Base-by-base conservation (phyloP, 2,888 invertebrate species). In the Eumerus sabulonum region DNA sequence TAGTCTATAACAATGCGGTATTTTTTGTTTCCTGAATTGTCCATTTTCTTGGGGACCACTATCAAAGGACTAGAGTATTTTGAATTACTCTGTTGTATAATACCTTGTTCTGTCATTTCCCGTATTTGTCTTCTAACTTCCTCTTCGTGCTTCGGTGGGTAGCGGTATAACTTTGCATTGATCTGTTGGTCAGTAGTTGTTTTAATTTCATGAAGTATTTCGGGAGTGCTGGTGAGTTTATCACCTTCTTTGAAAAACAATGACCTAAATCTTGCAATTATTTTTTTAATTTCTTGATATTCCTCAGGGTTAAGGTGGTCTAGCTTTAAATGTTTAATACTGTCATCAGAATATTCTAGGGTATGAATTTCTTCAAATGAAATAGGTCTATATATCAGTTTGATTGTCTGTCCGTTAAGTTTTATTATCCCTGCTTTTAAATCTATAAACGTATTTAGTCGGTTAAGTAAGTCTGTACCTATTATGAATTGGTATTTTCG, bases 1-100 rank as follows among this genome's bases (percentile, higher is more conserved):
- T 81, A 82, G 59, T 81, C 81, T 13, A 73, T 63, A 5, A 76
- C 70, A 7, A 82, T 62, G 16, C 81, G 56, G 40, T 51, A 81
- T 38, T 81, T 81, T 44, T 76, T 66, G 1, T 57, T 18, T 1
- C 82, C 82, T 4, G 74, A 76, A 27, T 63, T 66, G 44, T 79
- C 74, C 13, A 44, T 45, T 62, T 79, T 59, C 51, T 63, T 63
- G 35, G 53, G 53, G 12, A 63, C 63, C 3, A 53, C 51, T 63
- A 62, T 62, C 7, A 62, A 18, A 1, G 42, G 62, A 42, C 50
- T 50, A 1, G 27, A 51, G 44, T 63, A 63, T 16, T 44, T 63
- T 11, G 38, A 48, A 18, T 38, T 62, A 14, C 40, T 50, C 38
- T 60, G 35, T 38, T 45, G 47, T 16, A 62, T 50, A 13, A 60